Base-by-base conservation (phyloP, 2,113 vertebrate genomes). In the Cryptomyrus ogoouensis region DNA sequence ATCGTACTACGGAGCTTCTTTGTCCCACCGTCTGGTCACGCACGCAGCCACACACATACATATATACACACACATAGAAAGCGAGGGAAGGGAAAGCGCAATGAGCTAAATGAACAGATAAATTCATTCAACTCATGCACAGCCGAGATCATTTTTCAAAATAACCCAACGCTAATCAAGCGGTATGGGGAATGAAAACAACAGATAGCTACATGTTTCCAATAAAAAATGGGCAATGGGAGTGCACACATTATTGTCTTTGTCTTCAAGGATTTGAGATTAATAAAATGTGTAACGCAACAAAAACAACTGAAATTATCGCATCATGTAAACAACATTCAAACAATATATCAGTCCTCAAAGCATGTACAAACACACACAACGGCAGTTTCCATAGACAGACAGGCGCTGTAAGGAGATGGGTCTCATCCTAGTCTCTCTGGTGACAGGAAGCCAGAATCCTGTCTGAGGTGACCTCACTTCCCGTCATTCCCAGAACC, bases 1-100 rank as follows among this genome's bases (percentile, higher is more conserved):
- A 99, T 98, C 93, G 97, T 99, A 95, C 98, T 99, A 88, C 98
- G 97, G 24, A 98, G 97, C 94, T 99, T 99, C 95, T 99, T 99
- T 42, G 97, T 97, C 44, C 97, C 96, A 0, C 97, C 98, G 42
- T 99, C 98, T 99, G 93, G 24, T 21, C 86, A 58, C 15, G 31
- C 70, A 83, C 27, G 1, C 35, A 77, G 74, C 13, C 56, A 88
- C 35, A 88, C 42, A 53, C 49, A 83, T 0, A 39, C 17, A 56
- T 49, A 89, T 2, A 70, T 31, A 56, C 47, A 80, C 70, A 53
- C 88, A 89, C 88, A 89, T 13, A 39, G 24, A 46, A 62, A 74
- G 70, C 39, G 50, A 66, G 21, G 31, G 42, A 47, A 83, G 35
- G 8, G 80, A 46, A 44, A 44, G 9, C 9, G 12, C 44, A 27